phyloP scores from a whole-genome alignment of 2,113 vertebrate species.

The Pseudois nayaur region DNA sequence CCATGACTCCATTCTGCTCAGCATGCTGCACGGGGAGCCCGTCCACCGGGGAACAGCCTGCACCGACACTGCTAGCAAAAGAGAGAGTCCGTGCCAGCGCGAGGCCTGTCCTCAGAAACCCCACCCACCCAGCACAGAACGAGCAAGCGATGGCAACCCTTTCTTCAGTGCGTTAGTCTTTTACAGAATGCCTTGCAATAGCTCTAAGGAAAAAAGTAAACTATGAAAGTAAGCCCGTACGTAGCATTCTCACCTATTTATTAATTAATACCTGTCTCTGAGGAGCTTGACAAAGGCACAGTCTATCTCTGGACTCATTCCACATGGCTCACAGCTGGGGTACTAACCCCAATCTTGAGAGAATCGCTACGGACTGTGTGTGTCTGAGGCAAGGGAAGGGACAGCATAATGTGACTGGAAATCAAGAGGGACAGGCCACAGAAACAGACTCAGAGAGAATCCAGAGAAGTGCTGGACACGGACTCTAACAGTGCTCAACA shows the following conservation, averaged over 20 bases:
- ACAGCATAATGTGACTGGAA: not conserved
- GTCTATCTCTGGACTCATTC: not conserved
- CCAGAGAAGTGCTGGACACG: not conserved
- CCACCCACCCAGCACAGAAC: not conserved
- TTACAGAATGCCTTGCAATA: not conserved
- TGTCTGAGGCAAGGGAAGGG: not conserved
- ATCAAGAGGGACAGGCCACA: not conserved
- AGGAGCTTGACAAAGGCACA: not conserved
- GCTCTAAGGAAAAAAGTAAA: not conserved
- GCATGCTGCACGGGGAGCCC: slow-evolving; percentile 77
- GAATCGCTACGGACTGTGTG: not conserved
- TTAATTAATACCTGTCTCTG: not conserved
- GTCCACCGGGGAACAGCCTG: slow-evolving; percentile 83
- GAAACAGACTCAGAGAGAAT: not conserved
- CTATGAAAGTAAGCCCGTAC: not conserved
- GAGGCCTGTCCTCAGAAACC: not conserved
- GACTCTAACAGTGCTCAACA: not conserved
- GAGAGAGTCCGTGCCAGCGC: not conserved
- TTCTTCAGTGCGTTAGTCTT: not conserved
- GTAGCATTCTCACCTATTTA: not conserved
- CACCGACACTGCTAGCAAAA: slow-evolving; percentile 74
- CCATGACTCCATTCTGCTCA: slow-evolving; percentile 86
- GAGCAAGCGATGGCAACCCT: not conserved
- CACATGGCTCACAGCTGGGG: not conserved
- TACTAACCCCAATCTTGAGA: not conserved